phyloP scores from a whole-genome alignment of 2,888 invertebrate species.

The Iselma pallidipennis region DNA sequence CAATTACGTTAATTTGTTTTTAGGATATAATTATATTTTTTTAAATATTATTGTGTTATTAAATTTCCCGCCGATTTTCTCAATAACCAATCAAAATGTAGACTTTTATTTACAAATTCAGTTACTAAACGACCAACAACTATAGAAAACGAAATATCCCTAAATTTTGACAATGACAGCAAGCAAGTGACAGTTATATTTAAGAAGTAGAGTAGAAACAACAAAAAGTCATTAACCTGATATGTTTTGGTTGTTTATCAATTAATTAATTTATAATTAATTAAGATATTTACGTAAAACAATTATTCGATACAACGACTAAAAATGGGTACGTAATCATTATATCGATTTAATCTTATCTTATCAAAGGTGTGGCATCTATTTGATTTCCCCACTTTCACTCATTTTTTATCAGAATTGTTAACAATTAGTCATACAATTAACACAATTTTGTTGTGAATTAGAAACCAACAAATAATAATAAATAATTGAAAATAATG shows the following conservation, averaged over 20 bases:
- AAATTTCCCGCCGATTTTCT: no score
- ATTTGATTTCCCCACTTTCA: not conserved
- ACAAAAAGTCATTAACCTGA: not conserved
- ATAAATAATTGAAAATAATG: not conserved
- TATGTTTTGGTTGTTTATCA: not conserved
- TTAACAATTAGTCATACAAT: slow-evolving; percentile 1
- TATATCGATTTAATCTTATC: slow-evolving; percentile 1
- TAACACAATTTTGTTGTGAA: no score
- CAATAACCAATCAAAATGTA: no score
- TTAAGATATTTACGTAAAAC: not conserved
- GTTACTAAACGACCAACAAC: no score
- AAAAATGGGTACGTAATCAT: slow-evolving; percentile 19
- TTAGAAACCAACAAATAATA: no score
- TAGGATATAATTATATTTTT: no score
- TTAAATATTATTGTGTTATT: no score
- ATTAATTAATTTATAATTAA: not conserved
- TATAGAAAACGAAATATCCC: not conserved
- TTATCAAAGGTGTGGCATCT: slow-evolving; percentile 4
- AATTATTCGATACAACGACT: slow-evolving; percentile 1
- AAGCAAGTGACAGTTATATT: not conserved
- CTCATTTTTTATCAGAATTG: not conserved
- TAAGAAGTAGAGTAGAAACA: not conserved
- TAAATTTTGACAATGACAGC: not conserved
- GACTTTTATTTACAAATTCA: no score
- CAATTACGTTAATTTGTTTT: no score